A percentile compares a stretch with the other conserved stretches of the same genome.
Evolutionary conservation across 2,888 invertebrate genomes (phyloP).

Genomic region (Agrilus mali): DNA sequence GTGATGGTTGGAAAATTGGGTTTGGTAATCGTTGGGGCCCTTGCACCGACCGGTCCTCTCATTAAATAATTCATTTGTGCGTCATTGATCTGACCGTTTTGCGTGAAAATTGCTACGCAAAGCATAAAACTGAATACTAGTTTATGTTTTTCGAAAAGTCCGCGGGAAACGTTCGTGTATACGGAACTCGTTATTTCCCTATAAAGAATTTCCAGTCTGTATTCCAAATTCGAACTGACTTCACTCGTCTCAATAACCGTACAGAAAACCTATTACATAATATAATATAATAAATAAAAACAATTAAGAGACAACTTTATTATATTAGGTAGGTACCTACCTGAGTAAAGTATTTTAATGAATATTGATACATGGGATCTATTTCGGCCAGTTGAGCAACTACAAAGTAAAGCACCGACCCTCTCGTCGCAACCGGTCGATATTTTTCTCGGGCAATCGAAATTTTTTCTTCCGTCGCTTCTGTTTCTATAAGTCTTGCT

Average conservation of each 20-base stretch:
- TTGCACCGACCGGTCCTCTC: constrained; percentile 54
- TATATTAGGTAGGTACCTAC: too few relatives aligned
- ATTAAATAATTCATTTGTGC: constrained; percentile 69
- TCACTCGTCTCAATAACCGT: constrained; percentile 67
- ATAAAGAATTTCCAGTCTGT: constrained; percentile 55
- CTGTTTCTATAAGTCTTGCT: constrained; percentile 74
- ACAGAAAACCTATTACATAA: constrained; percentile 55
- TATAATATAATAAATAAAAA: too few relatives aligned
- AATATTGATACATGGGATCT: constrained; percentile 95
- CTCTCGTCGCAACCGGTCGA: constrained; percentile 72
- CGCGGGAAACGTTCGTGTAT: constrained; percentile 79
- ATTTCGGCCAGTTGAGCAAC: constrained; percentile 79
- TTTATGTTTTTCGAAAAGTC: constrained; percentile 84
- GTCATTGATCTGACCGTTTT: constrained; percentile 44
- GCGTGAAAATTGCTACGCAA: constrained; percentile 60
- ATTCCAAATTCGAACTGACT: constrained; percentile 49
- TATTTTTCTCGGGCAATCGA: constrained; percentile 79
- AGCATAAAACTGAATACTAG: constrained; percentile 78
- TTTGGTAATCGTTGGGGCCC: constrained; percentile 39
- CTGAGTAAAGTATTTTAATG: constrained; percentile 77
- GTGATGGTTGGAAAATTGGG: constrained; percentile 48
- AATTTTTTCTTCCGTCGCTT: constrained; percentile 76
- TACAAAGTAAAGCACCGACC: constrained; percentile 83
- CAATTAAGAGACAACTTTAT: too few relatives aligned
- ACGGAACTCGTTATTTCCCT: constrained; percentile 69